These are phyloP conservation scores for Incurvaria masculella DNA, from an alignment of 2,888 invertebrate species.

Conservation along the genomic window DNA sequence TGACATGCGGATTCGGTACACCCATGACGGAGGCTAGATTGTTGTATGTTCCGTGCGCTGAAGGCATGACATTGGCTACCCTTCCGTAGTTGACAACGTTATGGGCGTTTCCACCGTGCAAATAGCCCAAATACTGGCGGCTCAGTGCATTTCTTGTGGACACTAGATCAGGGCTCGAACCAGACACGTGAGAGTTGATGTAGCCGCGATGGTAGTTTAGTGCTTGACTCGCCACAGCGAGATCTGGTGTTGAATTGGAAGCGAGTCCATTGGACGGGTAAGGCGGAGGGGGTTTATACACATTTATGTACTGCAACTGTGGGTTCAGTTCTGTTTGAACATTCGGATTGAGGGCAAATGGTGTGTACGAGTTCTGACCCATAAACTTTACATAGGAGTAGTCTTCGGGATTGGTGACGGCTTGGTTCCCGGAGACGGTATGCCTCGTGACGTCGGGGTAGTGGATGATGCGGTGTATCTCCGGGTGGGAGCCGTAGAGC, in stretches of 20 bases:
- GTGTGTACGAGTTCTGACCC: constrained; percentile 29
- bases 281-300: constrained; percentile 82
- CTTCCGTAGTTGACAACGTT: constrained; percentile 34
- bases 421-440: constrained; percentile 29
- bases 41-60: constrained; percentile 69
- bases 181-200: constrained; percentile 60
- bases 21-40: constrained; percentile 64
- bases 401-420: constrained; percentile 29
- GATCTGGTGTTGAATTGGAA: constrained; percentile 81
- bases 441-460: constrained; percentile 67
- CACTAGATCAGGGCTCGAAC: constrained; percentile 75
- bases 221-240: constrained; percentile 70
- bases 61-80: constrained; percentile 33
- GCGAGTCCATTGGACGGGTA: constrained; percentile 75
- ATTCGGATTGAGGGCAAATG: constrained; percentile 39
- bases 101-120: constrained; percentile 27
- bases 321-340: constrained; percentile 42
- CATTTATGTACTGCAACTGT: constrained; percentile 59
- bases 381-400: constrained; percentile 36
- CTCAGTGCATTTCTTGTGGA: constrained; percentile 66
- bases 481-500: constrained; percentile 70
- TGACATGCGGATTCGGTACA: constrained; percentile 42
- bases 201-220: constrained; percentile 44
- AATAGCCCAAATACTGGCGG: constrained; percentile 40
- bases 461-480: constrained; percentile 61